Conservation (phyloP, 2,888 invertebrate genomes). For the Drosophila mulleri region DNA sequence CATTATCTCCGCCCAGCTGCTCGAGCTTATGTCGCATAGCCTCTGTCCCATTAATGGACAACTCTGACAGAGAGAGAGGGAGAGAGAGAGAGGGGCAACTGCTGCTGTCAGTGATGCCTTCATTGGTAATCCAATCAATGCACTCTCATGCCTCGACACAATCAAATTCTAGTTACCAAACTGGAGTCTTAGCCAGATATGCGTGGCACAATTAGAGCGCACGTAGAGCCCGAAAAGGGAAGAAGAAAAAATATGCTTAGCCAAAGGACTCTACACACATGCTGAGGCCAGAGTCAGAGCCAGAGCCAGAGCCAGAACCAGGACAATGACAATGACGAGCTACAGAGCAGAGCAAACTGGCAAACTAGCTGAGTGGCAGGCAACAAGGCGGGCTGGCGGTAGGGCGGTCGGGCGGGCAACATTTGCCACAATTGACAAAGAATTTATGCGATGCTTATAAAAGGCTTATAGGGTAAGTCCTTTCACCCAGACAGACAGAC, state of each 20-base stretch:
- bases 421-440: conserved; percentile 77
- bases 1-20: conserved; percentile 21
- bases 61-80: background rate
- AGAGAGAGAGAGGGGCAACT: background rate
- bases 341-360: conserved; percentile 31
- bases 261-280: conserved; percentile 32
- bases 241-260: conserved; percentile 20
- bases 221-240: conserved; percentile 33
- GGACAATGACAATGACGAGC: conserved; percentile 55
- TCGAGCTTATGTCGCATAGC: conserved; percentile 31
- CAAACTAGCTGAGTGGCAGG: conserved; percentile 30
- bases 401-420: conserved; percentile 47
- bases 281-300: conserved; percentile 15
- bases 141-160: conserved; percentile 68
- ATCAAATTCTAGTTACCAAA: conserved; percentile 76
- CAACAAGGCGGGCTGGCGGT: conserved; percentile 28
- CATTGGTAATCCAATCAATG: conserved; percentile 70
- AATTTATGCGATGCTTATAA: conserved; percentile 77
- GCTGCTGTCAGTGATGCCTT: conserved; percentile 20
- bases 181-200: conserved; percentile 52
- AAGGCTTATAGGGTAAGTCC: conserved; percentile 71
- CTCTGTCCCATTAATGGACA: conserved; percentile 25
- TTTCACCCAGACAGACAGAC: conserved; percentile 47
- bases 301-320: conserved; percentile 34
- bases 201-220: conserved; percentile 59